A percentile compares a stretch with the other conserved stretches of the same genome.
Evolutionary conservation across 2,888 invertebrate genomes (phyloP).

Genomic region (Calliscelio sp.): DNA sequence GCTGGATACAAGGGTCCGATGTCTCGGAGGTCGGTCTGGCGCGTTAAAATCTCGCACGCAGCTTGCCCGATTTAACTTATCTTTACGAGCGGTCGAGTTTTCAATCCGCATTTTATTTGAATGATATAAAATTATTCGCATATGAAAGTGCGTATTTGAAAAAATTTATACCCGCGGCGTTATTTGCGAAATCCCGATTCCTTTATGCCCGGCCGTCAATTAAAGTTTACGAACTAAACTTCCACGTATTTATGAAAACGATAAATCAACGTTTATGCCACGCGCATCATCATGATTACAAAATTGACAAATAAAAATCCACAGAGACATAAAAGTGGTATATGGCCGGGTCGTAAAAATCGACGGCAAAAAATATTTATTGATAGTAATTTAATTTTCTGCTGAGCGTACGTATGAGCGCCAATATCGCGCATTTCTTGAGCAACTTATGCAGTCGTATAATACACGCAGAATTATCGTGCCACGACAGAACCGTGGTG

Average conservation of each 20-base stretch:
- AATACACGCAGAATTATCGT: conserved; percentile 53
- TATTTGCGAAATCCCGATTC: conserved; percentile 10
- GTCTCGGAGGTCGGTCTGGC: conserved; percentile 31
- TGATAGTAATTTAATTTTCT: conserved; percentile 59
- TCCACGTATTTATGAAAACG: conserved; percentile 51
- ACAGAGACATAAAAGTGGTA: conserved; percentile 31
- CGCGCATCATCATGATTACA: conserved; percentile 48
- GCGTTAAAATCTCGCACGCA: conserved; percentile 54
- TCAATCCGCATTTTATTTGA: conserved; percentile 28
- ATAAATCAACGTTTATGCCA: conserved; percentile 54
- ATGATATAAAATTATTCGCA: conserved; percentile 30
- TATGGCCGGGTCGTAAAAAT: conserved; percentile 43
- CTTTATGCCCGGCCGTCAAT: conserved; percentile 47
- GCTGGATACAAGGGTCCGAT: conserved; percentile 37
- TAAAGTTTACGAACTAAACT: conserved; percentile 51
- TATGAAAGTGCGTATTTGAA: conserved; percentile 25
- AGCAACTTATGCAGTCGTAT: conserved; percentile 56
- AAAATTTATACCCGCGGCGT: conserved; percentile 27
- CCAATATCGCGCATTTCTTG: conserved; percentile 32
- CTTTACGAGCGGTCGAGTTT: conserved; percentile 38
- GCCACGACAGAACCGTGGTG: conserved; percentile 40
- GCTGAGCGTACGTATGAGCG: conserved; percentile 39
- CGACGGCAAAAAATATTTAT: conserved; percentile 57
- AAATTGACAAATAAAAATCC: conserved; percentile 57
- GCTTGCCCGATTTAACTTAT: conserved; percentile 35